phyloP scores from a whole-genome alignment of 2,888 invertebrate species.

The Lasius fuliginosus region DNA sequence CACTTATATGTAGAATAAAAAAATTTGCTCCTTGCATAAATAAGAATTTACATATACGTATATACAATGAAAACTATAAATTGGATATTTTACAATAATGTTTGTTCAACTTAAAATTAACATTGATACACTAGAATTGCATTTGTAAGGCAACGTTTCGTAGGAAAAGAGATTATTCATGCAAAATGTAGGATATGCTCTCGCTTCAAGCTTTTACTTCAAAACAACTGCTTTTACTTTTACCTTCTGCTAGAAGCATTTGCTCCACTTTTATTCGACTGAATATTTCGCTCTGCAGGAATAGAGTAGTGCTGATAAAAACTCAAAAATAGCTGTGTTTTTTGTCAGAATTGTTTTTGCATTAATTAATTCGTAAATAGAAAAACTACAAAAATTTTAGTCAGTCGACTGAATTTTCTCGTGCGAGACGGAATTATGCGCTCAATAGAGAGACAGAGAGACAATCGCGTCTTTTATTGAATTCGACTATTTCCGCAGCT shows the following conservation, averaged over 20 bases:
- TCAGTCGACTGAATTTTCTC: background rate
- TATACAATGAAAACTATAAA: background rate
- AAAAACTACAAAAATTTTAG: background rate
- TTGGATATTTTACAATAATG: background rate
- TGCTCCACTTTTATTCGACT: constrained; percentile 20
- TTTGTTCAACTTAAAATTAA: background rate
- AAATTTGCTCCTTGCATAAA: background rate
- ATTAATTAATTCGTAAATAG: constrained; percentile 19
- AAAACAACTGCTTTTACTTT: constrained; percentile 47
- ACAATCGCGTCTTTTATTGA: background rate
- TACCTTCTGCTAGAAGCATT: constrained; percentile 10
- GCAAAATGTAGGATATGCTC: constrained; percentile 45
- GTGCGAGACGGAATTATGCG: background rate
- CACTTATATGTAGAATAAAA: background rate
- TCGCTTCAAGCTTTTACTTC: constrained; percentile 49
- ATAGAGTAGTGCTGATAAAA: constrained; percentile 6
- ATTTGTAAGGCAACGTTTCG: constrained; percentile 5
- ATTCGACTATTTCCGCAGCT: background rate
- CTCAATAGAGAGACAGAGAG: background rate
- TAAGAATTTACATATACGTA: background rate
- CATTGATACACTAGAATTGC: background rate
- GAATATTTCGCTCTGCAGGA: constrained; percentile 2
- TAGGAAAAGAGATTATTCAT: constrained; percentile 36
- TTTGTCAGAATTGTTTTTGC: background rate
- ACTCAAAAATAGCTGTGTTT: background rate